Evolutionary conservation across 1,140 invertebrate species (phyloP).

Genomic region (Stegodyphus dumicola): DNA sequence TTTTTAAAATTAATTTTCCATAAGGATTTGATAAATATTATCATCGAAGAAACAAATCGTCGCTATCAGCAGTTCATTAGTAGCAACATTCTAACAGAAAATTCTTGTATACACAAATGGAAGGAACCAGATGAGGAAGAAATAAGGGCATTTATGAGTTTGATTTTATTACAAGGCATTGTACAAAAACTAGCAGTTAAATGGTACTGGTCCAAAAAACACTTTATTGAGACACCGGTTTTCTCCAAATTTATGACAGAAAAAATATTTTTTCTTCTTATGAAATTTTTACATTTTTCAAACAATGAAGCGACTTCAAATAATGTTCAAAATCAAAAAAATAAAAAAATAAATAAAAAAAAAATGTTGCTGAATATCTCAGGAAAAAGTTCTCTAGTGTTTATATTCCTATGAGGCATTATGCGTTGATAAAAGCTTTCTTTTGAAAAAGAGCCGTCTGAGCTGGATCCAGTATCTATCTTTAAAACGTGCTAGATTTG

Average conservation of each 20-base stretch:
- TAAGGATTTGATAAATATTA: slow-evolving; percentile 5
- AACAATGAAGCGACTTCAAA: not conserved
- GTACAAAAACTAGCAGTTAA: not conserved
- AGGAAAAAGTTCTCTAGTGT: slow-evolving; percentile 4
- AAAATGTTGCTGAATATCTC: not conserved
- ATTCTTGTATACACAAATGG: not conserved
- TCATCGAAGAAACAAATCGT: not conserved
- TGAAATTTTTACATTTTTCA: slow-evolving; percentile 7
- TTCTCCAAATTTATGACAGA: not conserved
- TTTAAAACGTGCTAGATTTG: not conserved
- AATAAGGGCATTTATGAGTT: slow-evolving; percentile 1
- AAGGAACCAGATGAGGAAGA: not conserved
- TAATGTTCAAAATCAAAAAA: slow-evolving; percentile 1
- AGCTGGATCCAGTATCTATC: not conserved
- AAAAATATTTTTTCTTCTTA: not conserved
- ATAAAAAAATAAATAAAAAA: slow-evolving; percentile 13
- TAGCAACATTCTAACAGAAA: not conserved
- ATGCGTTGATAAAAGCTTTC: not conserved
- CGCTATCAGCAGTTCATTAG: not conserved
- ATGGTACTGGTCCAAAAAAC: slow-evolving; percentile 14
- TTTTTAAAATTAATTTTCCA: slow-evolving; percentile 1
- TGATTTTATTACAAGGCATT: slow-evolving; percentile 4
- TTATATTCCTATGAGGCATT: slow-evolving; percentile 2
- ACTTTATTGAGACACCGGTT: not conserved
- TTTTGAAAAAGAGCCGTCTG: not conserved